A percentile compares a stretch with the other conserved stretches of the same genome.
Conservation (phyloP, 1,140 invertebrate species). For the Drosophila sturtevanti region DNA sequence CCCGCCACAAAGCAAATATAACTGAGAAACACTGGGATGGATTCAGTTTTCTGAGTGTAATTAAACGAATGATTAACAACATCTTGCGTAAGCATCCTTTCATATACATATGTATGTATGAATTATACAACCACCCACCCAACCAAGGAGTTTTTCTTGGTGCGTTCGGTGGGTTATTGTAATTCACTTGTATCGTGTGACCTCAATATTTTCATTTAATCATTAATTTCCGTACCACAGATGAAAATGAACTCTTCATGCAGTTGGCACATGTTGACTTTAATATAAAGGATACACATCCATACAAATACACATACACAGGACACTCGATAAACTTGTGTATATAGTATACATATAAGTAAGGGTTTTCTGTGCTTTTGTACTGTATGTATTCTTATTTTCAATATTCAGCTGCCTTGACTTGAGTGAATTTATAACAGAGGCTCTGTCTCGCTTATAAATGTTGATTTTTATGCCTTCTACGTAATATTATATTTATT, state of each 20-base stretch:
- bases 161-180: constrained; percentile 17
- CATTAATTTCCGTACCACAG: constrained; percentile 15
- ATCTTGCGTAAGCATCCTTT: constrained; percentile 5
- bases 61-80: constrained; percentile 57
- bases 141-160: not conserved
- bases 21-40: not conserved
- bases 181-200: constrained; percentile 35
- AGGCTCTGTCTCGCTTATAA: constrained; percentile 50
- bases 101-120: not conserved
- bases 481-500: constrained; percentile 62
- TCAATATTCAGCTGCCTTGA: constrained; percentile 48
- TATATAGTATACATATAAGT: not conserved
- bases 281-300: constrained; percentile 31
- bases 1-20: not conserved
- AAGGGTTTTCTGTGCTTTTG: not conserved
- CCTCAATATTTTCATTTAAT: constrained; percentile 66
- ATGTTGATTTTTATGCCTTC: constrained; percentile 57
- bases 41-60: constrained; percentile 10
- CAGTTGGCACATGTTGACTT: constrained; percentile 21
- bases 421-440: constrained; percentile 57
- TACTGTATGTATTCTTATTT: constrained; percentile 11
- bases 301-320: not conserved
- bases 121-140: not conserved
- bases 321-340: constrained; percentile 36
- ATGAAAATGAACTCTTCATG: constrained; percentile 46